phyloP scores from a whole-genome alignment of 2,797 vertebrate species.

The Myotis vivesi region DNA sequence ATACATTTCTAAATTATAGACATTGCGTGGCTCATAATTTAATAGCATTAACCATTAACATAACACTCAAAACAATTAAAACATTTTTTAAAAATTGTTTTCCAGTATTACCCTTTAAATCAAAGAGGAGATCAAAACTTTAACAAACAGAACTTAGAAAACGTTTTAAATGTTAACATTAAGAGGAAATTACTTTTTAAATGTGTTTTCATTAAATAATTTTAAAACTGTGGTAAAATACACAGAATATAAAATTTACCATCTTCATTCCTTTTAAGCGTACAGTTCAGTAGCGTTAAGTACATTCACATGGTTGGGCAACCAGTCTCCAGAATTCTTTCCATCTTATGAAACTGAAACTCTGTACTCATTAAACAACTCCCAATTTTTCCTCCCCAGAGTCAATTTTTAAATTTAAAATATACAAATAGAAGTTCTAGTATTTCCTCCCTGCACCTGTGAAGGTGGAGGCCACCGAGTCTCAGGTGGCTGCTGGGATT shows the following conservation, averaged over 20 bases:
- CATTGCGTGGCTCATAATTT: not conserved
- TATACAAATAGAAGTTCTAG: not conserved
- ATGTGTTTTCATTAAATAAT: not conserved
- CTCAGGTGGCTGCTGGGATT: not conserved
- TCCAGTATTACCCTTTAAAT: conserved; percentile 19
- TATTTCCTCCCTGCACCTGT: not conserved
- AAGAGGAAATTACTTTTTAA: conserved; percentile 1
- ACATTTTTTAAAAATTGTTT: not conserved
- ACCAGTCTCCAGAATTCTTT: conserved; percentile 14
- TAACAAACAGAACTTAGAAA: conserved; percentile 12
- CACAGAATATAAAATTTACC: not conserved
- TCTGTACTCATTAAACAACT: not conserved
- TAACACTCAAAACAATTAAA: not conserved
- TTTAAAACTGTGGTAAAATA: not conserved
- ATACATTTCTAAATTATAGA: not conserved
- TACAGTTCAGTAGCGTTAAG: not conserved
- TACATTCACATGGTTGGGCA: not conserved
- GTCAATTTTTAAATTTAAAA: conserved; percentile 34
- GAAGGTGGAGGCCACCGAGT: not conserved
- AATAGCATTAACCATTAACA: not conserved
- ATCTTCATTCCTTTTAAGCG: not conserved
- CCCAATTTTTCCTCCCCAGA: not conserved
- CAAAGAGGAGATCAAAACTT: conserved; percentile 1
- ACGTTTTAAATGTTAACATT: conserved; percentile 40
- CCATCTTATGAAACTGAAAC: not conserved